These are phyloP conservation scores for Microcebus murinus DNA, from an alignment of 2,113 vertebrate species.

Conservation along the genomic window DNA sequence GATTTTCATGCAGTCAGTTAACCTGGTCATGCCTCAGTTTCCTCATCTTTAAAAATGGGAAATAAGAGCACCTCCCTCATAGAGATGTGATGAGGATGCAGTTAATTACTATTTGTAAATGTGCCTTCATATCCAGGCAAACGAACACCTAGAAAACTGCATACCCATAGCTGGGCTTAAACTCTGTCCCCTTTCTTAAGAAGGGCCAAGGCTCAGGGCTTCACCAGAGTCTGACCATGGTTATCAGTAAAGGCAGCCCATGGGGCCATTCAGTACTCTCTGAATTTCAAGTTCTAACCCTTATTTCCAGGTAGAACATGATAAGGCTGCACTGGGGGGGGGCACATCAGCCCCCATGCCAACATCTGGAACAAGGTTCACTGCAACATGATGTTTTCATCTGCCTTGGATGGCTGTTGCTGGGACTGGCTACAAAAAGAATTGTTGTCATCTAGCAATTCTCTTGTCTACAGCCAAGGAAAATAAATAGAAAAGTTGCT, in stretches of 20 bases:
- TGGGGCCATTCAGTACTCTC: rapidly evolving
- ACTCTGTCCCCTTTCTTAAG: background rate
- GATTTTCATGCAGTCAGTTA: background rate
- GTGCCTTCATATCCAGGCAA: background rate
- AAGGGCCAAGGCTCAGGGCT: background rate
- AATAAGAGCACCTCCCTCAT: background rate
- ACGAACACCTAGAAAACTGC: background rate
- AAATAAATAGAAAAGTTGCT: background rate
- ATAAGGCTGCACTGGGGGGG: background rate
- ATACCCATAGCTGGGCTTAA: background rate
- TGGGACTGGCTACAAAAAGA: background rate
- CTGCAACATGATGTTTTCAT: background rate
- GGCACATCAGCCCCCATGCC: background rate
- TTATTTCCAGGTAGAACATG: background rate
- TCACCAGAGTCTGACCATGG: background rate
- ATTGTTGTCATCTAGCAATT: background rate
- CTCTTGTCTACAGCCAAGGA: rapidly evolving
- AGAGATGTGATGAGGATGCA: background rate
- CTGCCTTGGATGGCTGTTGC: rapidly evolving
- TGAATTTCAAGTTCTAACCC: background rate
- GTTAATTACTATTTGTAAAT: background rate
- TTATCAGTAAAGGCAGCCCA: background rate
- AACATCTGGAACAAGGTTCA: background rate
- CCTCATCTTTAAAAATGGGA: background rate
- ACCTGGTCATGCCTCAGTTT: background rate